Base-by-base conservation (phyloP, 1,140 invertebrate species). In the Drosophila ercepeae region DNA sequence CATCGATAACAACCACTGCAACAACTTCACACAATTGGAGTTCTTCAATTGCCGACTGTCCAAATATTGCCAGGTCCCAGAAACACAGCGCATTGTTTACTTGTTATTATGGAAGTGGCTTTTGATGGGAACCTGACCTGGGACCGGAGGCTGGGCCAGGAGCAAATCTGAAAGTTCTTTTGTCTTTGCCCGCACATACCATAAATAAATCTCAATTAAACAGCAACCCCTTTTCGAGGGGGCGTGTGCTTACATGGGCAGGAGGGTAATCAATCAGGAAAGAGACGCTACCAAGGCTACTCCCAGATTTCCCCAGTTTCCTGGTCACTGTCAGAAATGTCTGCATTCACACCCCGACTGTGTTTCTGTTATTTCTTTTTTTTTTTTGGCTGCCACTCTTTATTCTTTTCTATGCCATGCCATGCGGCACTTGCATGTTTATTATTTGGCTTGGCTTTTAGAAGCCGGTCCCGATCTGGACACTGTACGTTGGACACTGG, bases 121-220 rank as follows among this genome's bases (percentile, higher is more conserved):
- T 27, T 46, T 45, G 64, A 45, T 67, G 64, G 61, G 64, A 68
- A 45, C 60, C 48, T 68, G 64, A 65, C 48, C 61, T 53, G 64
- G 36, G 8, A 21, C 3, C 25, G 23, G 39, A 18, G 14, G 46
- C 14, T 42, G 39, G 39, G 36, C n/a, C 36, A 42, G 39, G 36
- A 46, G 29, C 42, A 21, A 45, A 54, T 44, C 41, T 19, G n/a
- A 41, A 14, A 23, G 57, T 21, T 88, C 69, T 54, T 68, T 82
- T 88, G 82, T 74, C 51, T 88, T 68, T 64, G n/a, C 25, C 32
- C 53, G 14, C 58, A 70, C 45, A 49, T 70, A 64, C 57, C 82
- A 76, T 77, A 86, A 86, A 86, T 86, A 86, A 86, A 86, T 86
- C 81, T 86, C 81, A 88, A 86, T 88, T 86, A 88, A 86, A 86